Conservation (phyloP, 2,113 vertebrate genomes). For the Chloropsis hardwickii region DNA sequence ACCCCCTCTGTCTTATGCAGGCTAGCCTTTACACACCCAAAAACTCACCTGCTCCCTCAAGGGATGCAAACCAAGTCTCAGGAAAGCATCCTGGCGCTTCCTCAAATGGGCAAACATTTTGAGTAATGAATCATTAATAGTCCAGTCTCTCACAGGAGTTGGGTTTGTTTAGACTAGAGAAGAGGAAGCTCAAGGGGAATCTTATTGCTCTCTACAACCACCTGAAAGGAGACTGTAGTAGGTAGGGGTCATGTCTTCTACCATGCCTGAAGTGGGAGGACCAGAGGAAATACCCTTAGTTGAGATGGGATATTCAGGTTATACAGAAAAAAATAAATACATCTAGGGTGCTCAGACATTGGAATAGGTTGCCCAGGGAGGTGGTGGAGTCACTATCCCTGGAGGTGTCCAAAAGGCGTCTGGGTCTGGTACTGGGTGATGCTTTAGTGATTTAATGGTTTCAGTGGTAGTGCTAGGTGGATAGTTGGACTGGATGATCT, state of each 20-base stretch:
- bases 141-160: background rate
- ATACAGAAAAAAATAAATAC: background rate
- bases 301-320: background rate
- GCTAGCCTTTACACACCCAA: background rate
- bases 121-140: background rate
- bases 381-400: background rate
- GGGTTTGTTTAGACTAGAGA: background rate
- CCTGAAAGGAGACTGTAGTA: background rate
- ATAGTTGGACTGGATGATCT: background rate
- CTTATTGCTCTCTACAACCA: background rate
- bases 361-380: background rate
- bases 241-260: background rate
- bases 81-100: fast-evolving
- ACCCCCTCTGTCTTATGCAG: too few relatives aligned
- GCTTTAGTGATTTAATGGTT: background rate
- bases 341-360: background rate
- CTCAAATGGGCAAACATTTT: background rate
- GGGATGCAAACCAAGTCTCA: background rate
- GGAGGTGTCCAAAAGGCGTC: background rate
- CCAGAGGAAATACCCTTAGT: background rate
- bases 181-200: background rate
- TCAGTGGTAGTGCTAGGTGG: background rate
- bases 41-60: background rate
- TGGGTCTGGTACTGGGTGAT: background rate
- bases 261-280: background rate